Base-by-base conservation (phyloP, 1,140 invertebrate genomes). In the Heterodera schachtii region DNA sequence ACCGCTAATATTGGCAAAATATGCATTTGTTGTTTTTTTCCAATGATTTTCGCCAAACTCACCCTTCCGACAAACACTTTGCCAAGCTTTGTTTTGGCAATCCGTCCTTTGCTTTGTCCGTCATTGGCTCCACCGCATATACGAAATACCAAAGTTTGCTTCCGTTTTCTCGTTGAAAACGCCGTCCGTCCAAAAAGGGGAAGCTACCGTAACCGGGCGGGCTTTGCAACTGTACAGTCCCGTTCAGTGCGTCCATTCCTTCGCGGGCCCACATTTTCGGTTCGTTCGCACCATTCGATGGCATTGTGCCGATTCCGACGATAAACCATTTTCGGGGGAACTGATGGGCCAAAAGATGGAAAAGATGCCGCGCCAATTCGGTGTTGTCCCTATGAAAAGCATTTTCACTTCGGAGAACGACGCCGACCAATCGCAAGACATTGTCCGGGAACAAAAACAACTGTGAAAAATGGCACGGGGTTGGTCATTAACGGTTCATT, bases 261-360 rank as follows among this genome's bases (percentile, higher is more conserved):
- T 46, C 69, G 41, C 16, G 44, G n/a, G 69, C 69, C 69, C 69
- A 71, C 31, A 46, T 16, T 13, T 41, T 8, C 2, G 69, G 69
- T 2, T 5, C 57, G 4, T 16, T 64, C 57, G 19, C 69, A 43
- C 69, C 41, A 31, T 31, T 46, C 69, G 69, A 4, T 19, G 57
- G 31, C 69, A 71, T 13, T 41, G 31, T 71, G 69, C 69, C 69
- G 3, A 71, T 19, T n/a, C 41, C 69, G 9, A 71, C 69, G 11
- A 71, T 9, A 46, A 71, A 71, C 69, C 69, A 71, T 46, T 71
- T 71, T 71, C 69, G 69, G 16, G 69, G 69, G 69, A 71, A 71
- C 19, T 71, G 69, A 1, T 71, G 21, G 41, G 69, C 69, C 41
- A 71, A 46, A 3, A 71, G 11, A 46, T 71, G 31, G 69, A 71